Base-by-base conservation (phyloP, 2,888 invertebrate genomes). In the Phasia obesa region DNA sequence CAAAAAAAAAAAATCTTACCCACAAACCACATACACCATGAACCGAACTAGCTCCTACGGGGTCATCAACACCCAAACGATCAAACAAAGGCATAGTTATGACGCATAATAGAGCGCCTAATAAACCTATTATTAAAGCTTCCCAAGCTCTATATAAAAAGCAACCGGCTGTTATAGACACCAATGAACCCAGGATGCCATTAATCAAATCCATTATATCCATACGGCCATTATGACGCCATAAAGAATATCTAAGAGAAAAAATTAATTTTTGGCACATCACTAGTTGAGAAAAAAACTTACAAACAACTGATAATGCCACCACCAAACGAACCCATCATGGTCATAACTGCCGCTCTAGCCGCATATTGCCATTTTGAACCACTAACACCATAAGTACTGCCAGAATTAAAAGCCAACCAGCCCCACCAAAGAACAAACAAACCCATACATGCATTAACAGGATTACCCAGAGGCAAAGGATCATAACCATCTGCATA, bases 401-500 rank as follows among this genome's bases (percentile, higher is more conserved):
- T 97, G 15, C 98, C 98, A 65, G 98, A 97, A 91, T 98, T 98
- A 89, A 98, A 98, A 0, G 97, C 98, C 70, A 98, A 92, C 98
- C 98, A 98, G 0, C 98, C 98, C 98, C 98, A 98, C 98, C 98
- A 98, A 0, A 98, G 92, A 47, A 98, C 97, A 88, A 98, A 98
- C 13, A 97, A 93, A 0, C 97, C 98, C 94, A 97, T 95, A 31
- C 97, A 95, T 0, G 97, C 97, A 88, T 97, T 97, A 5, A 97
- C 97, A 0, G 97, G 97, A 89, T 94, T 95, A 0, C 97, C 97
- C 85, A 97, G 92, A 0, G 97, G 97, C 55, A 97, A 90, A 0
- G 96, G 94, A 0, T 93, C 94, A 7, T 93, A 93, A 0, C 97
- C 97, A 59, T 94, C 93, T 17, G 96, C 95, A 90, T 97, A 97